These are phyloP conservation scores for Chaetodon trifascialis DNA, from an alignment of 2,113 vertebrate species.

Conservation along the genomic window DNA sequence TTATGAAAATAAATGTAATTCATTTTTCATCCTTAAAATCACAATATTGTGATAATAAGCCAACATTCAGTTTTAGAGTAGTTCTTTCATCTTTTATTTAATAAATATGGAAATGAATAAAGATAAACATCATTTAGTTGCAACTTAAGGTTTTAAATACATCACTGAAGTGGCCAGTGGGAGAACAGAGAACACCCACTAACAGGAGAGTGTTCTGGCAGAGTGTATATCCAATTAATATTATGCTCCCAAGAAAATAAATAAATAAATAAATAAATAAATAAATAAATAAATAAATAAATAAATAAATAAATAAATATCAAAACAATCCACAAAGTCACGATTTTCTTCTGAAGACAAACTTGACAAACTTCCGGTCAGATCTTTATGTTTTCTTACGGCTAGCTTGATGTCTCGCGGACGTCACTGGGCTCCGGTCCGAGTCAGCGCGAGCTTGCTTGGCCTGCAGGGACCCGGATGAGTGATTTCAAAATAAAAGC, in stretches of 20 bases:
- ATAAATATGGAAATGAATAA: not conserved
- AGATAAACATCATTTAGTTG: not conserved
- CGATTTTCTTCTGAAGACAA: slow-evolving; percentile 40
- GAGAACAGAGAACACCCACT: not conserved
- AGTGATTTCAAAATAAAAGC: slow-evolving; percentile 67
- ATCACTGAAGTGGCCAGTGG: not conserved
- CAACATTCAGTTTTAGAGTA: not conserved
- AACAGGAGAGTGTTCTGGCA: not conserved
- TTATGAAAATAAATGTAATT: not conserved
- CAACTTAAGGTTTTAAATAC: not conserved
- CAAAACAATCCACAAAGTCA: not conserved
- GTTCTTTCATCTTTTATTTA: not conserved
- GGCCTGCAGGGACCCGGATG: slow-evolving; percentile 66
- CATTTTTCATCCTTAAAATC: not conserved
- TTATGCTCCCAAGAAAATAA: no score
- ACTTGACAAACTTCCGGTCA: not conserved
- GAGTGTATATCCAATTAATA: not conserved
- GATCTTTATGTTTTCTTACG: rapidly evolving
- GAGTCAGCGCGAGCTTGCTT: slow-evolving; percentile 62
- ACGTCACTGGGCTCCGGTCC: slow-evolving; percentile 60
- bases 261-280: no score
- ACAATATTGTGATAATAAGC: not conserved
- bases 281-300: no score
- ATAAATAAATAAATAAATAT: no score
- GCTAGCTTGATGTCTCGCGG: slow-evolving; percentile 25